A percentile compares a stretch with the other conserved stretches of the same genome.
phyloP scores from a whole-genome alignment of 1,140 invertebrate genomes.

The Drosophila lacteicornis region DNA sequence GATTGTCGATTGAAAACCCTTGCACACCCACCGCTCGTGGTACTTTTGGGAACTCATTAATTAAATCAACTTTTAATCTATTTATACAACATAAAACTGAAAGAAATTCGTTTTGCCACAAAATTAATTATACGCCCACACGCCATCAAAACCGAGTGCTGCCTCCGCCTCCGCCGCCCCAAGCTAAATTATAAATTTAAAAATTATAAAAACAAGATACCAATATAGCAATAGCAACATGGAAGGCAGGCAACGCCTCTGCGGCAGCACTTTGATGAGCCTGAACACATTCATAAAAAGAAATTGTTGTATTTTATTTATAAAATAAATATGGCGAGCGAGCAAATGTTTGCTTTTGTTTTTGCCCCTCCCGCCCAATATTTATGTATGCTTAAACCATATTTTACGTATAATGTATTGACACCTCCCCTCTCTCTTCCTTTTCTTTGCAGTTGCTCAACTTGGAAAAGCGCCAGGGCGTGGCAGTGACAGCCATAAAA shows the following conservation, averaged over 20 bases:
- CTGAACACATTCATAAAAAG: constrained; percentile 55
- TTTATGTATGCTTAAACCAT: constrained; percentile 67
- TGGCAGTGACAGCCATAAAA: constrained; percentile 36
- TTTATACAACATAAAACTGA: constrained; percentile 63
- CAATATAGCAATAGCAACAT: constrained; percentile 10
- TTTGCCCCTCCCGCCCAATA: constrained; percentile 21
- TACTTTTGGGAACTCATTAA: constrained; percentile 36
- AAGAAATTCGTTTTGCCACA: constrained; percentile 74
- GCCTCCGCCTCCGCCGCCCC: constrained; percentile 13
- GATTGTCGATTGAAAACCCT: background rate
- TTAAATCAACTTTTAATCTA: constrained; percentile 51
- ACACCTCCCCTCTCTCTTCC: constrained; percentile 30
- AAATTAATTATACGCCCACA: constrained; percentile 79
- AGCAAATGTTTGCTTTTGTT: constrained; percentile 35
- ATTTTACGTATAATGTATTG: constrained; percentile 42
- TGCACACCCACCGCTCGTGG: background rate
- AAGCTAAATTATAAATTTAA: constrained; percentile 64
- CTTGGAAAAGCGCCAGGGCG: constrained; percentile 74
- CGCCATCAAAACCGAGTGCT: constrained; percentile 24
- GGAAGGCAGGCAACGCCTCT: constrained; percentile 24
- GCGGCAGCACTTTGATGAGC: constrained; percentile 65
- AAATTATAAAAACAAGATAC: constrained; percentile 59
- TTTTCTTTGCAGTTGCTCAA: constrained; percentile 67
- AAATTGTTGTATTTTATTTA: constrained; percentile 35
- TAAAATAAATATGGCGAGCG: constrained; percentile 39